phyloP scores from a whole-genome alignment of 2,888 invertebrate species.

The Elegia similella region DNA sequence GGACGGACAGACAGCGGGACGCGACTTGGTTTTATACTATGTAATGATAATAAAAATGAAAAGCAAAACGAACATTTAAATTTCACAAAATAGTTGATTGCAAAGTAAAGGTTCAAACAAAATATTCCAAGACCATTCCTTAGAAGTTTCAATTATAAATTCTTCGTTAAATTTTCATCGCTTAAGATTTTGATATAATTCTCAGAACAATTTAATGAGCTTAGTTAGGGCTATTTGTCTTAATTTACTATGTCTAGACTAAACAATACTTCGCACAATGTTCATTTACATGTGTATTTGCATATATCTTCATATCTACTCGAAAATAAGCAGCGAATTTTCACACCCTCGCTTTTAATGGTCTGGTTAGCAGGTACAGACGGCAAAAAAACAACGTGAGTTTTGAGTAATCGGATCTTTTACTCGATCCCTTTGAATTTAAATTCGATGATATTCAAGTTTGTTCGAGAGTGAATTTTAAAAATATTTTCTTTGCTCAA shows the following conservation, averaged over 20 bases:
- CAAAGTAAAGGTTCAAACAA: neutral
- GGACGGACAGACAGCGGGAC: no score
- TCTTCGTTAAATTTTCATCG: conserved; percentile 3
- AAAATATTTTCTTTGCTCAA: neutral
- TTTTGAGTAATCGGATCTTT: conserved; percentile 1
- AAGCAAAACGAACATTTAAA: neutral
- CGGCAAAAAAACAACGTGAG: conserved; percentile 40
- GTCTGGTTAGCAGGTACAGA: conserved; percentile 58
- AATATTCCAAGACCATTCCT: neutral
- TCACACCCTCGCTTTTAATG: conserved; percentile 72
- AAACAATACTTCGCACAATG: conserved; percentile 15
- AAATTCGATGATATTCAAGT: neutral
- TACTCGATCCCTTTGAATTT: neutral
- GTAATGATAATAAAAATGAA: neutral
- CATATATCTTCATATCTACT: conserved; percentile 31
- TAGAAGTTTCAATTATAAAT: conserved; percentile 5
- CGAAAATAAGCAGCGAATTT: conserved; percentile 74
- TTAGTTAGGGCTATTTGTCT: conserved; percentile 12
- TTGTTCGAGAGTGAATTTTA: neutral
- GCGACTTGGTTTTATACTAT: no score
- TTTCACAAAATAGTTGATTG: conserved; percentile 9
- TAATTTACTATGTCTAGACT: conserved; percentile 20
- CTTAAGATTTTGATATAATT: neutral
- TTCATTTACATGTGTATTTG: conserved; percentile 8
- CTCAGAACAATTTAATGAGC: conserved; percentile 3